Base-by-base conservation (phyloP, 2,888 invertebrate species). In the Pristionchus mayeri region DNA sequence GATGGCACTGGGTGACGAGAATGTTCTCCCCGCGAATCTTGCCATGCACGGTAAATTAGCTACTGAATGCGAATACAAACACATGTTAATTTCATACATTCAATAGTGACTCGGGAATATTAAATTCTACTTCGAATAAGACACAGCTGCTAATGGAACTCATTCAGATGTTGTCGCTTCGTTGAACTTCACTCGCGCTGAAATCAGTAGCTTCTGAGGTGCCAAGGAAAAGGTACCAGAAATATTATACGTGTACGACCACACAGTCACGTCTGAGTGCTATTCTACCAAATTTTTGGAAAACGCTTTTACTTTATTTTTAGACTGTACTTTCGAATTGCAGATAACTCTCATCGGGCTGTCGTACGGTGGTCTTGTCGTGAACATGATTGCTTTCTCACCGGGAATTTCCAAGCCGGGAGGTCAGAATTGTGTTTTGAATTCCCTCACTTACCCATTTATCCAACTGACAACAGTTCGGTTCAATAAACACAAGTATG, bases 1-100 rank as follows among this genome's bases (percentile, higher is more conserved):
- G 18, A 78, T 78, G 48, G 76, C 18, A 24, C 50, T 78, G 16
- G 76, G 76, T 3, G 76, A 78, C n/a, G 76, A 78, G 30, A 50
- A 78, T 34, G 76, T 27, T 2, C 18, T 78, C 18, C 76, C 76
- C n/a, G 76, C 48, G 16, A 78, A 78, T 50, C 50, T 78, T 0
- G 50, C 21, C n/a, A 24, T 78, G 9, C 76, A 78, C 11, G 76
- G 76, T 78, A 4, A 0, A 48, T 30, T n/a, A n/a, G n/a, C n/a
- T n/a, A n/a, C n/a, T n/a, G n/a, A n/a, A n/a, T n/a, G n/a, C n/a
- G n/a, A n/a, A n/a, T n/a, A n/a, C n/a, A n/a, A n/a, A n/a, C n/a
- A n/a, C n/a, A n/a, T n/a, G n/a, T n/a, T n/a, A n/a, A n/a, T n/a
- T n/a, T n/a, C n/a, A n/a, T n/a, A n/a, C n/a, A n/a, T n/a, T n/a